phyloP scores from a whole-genome alignment of 2,113 vertebrate genomes.

The Labrus mixtus region DNA sequence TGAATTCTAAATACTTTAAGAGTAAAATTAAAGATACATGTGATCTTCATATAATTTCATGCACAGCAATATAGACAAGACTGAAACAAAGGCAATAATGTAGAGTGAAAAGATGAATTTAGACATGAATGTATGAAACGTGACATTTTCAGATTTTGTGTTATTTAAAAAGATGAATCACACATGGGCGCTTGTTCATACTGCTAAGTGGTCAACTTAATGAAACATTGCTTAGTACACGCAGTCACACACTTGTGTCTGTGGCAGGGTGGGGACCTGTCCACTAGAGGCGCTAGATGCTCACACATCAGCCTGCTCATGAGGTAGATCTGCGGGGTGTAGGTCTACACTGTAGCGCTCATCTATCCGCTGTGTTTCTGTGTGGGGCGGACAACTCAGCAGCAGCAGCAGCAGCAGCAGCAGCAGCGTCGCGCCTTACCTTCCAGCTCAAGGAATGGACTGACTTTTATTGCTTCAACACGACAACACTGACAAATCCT shows the following conservation, averaged over 20 bases:
- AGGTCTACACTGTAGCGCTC: constrained; percentile 26
- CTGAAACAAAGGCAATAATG: too few relatives aligned
- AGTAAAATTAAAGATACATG: too few relatives aligned
- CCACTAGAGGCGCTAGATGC: constrained; percentile 67
- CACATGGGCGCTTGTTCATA: too few relatives aligned
- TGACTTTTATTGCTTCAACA: constrained; percentile 48
- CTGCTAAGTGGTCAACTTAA: background rate
- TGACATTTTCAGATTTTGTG: too few relatives aligned
- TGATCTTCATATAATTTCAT: too few relatives aligned
- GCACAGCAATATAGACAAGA: too few relatives aligned
- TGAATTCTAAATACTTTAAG: too few relatives aligned
- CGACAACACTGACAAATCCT: constrained; percentile 34
- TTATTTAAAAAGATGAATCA: too few relatives aligned
- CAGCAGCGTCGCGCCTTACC: constrained; percentile 37
- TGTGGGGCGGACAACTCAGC: constrained; percentile 69
- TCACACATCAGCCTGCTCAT: constrained; percentile 25
- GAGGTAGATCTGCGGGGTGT: constrained; percentile 35
- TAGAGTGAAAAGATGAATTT: too few relatives aligned
- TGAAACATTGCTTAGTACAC: background rate
- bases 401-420: constrained; percentile 40
- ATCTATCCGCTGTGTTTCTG: constrained; percentile 56
- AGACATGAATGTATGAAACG: too few relatives aligned
- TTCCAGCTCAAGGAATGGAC: constrained; percentile 52
- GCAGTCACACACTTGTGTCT: background rate
- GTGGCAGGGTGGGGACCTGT: background rate